Conservation (phyloP, 1,140 invertebrate genomes). For the Teleopsis dalmanni region DNA sequence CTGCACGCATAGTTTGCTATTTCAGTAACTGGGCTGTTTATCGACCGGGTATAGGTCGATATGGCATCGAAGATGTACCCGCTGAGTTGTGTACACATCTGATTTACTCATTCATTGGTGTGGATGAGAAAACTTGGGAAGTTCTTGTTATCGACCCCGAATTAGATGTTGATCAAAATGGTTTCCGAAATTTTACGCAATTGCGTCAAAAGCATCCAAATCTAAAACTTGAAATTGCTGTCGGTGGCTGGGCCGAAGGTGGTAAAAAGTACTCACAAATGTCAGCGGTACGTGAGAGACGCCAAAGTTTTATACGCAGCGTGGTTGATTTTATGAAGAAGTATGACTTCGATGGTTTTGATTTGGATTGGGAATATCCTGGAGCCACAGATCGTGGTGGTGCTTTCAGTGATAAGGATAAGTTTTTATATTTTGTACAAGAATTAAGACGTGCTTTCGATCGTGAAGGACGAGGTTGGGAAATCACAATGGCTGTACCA, state of each 20-base stretch:
- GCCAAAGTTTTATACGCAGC: constrained; percentile 66
- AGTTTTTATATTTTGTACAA: constrained; percentile 74
- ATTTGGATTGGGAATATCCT: constrained; percentile 80
- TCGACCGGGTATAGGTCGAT: constrained; percentile 69
- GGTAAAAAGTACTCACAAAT: constrained; percentile 77
- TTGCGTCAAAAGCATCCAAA: constrained; percentile 63
- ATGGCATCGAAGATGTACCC: constrained; percentile 75
- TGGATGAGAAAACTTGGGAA: constrained; percentile 68
- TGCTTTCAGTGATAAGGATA: constrained; percentile 72
- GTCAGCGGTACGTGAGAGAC: constrained; percentile 58
- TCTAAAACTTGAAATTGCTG: constrained; percentile 70
- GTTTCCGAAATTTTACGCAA: constrained; percentile 75
- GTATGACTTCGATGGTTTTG: constrained; percentile 74
- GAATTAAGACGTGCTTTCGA: constrained; percentile 72
- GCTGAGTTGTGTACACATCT: constrained; percentile 77
- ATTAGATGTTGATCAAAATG: constrained; percentile 66
- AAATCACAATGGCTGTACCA: constrained; percentile 80
- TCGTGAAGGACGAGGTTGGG: constrained; percentile 65
- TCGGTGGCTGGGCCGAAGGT: constrained; percentile 84
- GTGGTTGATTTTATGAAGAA: constrained; percentile 70
- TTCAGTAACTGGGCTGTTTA: constrained; percentile 91
- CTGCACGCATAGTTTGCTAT: constrained; percentile 70
- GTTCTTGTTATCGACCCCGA: constrained; percentile 74
- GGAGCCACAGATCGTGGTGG: constrained; percentile 79
- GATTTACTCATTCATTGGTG: constrained; percentile 85